phyloP scores from a whole-genome alignment of 2,113 vertebrate genomes.

The Lota lota region DNA sequence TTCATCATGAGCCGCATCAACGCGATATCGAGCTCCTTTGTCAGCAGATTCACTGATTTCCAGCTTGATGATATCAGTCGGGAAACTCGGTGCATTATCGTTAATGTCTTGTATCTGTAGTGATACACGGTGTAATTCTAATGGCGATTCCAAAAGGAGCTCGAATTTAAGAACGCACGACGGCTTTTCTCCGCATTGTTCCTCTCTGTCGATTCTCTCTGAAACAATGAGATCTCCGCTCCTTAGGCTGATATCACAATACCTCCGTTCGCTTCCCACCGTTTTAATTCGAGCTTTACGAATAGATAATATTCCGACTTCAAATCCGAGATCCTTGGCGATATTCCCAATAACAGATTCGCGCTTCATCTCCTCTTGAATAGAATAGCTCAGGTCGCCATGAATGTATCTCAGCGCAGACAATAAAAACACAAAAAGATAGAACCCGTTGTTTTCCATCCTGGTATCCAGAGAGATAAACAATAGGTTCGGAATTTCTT shows the following conservation, averaged over 20 bases:
- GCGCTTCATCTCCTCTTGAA: conserved; percentile 69
- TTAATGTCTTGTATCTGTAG: conserved; percentile 74
- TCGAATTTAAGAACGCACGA: conserved; percentile 70
- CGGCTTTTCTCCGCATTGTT: conserved; percentile 60
- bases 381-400: conserved; percentile 66
- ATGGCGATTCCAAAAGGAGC: conserved; percentile 67
- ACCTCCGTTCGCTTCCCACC: conserved; percentile 37
- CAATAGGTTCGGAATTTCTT: too few species aligned
- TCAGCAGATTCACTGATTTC: conserved; percentile 60
- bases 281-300: conserved; percentile 59
- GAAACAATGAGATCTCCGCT: conserved; percentile 62
- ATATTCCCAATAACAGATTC: conserved; percentile 71
- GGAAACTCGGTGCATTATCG: conserved; percentile 64
- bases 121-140: conserved; percentile 61
- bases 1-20: conserved; percentile 65
- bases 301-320: conserved; percentile 47
- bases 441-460: conserved; percentile 4
- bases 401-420: conserved; percentile 17
- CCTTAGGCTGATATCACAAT: conserved; percentile 59
- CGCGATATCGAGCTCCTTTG: conserved; percentile 59
- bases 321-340: conserved; percentile 69
- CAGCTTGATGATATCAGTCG: conserved; percentile 32
- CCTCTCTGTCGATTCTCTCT: conserved; percentile 69
- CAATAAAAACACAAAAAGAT: conserved; percentile 16
- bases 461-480: background rate